Evolutionary conservation across 2,888 invertebrate species (phyloP), one percentile per base, ranked within the genome.

Genomic region (Trissolcus japonicus): DNA sequence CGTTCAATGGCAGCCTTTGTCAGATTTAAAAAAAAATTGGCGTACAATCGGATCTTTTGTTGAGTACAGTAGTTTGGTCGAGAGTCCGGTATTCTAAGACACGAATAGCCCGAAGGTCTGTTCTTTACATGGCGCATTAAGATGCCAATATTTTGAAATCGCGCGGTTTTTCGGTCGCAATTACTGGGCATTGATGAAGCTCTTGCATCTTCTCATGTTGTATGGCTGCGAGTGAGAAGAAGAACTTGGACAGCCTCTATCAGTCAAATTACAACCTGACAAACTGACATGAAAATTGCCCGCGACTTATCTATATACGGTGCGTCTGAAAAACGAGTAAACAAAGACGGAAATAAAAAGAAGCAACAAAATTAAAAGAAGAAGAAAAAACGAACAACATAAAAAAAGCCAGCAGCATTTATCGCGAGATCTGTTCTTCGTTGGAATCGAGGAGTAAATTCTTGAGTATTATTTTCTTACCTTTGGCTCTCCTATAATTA

Each of bases 231-330:
- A 63, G 72, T 62, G 68, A 57, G 73, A 68, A 55, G 53, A 65
- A 66, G 76, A 73, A 75, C 65, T 11, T 67, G 75, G 68, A 67
- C 78, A 69, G 82, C 82, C 82, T 83, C 83, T 84, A 84, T 84
- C 84, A 82, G 82, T 85, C 82, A 86, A 86, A 86, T 86, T 86
- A 86, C 86, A 86, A 80, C 82, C 86, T 86, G 86, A 86, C 86
- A 86, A 82, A 79, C 83, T 86, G 86, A 86, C 85, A 85, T 83
- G 86, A 85, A 86, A 86, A 86, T 86, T 85, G 85, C 83, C 78
- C 79, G 82, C 81, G 82, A 84, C 83, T 82, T 84, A 82, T 83
- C 82, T 83, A 83, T 84, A 82, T 76, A 79, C 76, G 69, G 67
- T 67, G 73, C 67, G 71, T 74, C 72, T 71, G 61, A 67, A 69